Conservation (phyloP, 2,888 invertebrate genomes). For the Cheilosia variabilis region DNA sequence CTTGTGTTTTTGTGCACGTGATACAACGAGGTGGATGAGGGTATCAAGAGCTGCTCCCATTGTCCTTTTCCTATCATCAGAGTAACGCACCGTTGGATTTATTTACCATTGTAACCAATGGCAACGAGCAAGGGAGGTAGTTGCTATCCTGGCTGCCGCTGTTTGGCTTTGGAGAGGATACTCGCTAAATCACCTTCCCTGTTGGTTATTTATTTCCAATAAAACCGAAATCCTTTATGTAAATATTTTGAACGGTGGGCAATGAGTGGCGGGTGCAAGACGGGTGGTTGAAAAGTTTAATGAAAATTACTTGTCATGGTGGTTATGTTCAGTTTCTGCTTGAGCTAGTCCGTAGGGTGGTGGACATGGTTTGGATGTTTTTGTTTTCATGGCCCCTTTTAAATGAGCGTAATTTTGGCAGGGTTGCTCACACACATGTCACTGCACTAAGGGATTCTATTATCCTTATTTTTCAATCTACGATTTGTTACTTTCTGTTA, state of each 20-base stretch:
- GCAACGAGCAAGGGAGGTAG: not conserved
- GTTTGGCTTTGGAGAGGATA: constrained; percentile 8
- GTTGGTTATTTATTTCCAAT: constrained; percentile 49
- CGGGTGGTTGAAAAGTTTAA: constrained; percentile 33
- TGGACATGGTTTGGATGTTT: constrained; percentile 6
- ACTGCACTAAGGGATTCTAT: constrained; percentile 12
- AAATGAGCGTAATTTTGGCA: constrained; percentile 1
- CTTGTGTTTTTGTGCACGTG: constrained; percentile 38
- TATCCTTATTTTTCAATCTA: constrained; percentile 33
- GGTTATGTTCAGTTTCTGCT: constrained; percentile 40
- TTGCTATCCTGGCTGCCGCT: constrained; percentile 12
- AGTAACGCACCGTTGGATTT: constrained; percentile 47
- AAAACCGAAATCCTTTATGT: constrained; percentile 54
- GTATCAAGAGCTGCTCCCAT: constrained; percentile 18
- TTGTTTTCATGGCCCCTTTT: not conserved
- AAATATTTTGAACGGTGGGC: constrained; percentile 40
- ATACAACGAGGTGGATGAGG: constrained; percentile 24
- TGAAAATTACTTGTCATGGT: constrained; percentile 58
- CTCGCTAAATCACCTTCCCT: constrained; percentile 43
- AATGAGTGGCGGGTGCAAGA: not conserved
- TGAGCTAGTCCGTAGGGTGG: constrained; percentile 39
- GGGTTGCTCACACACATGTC: constrained; percentile 39
- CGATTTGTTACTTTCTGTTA: constrained; percentile 20
- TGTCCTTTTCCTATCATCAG: constrained; percentile 37
- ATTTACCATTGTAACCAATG: constrained; percentile 40